Evolutionary conservation across 2,888 invertebrate species (phyloP).

Genomic region (Volucella zonaria): DNA sequence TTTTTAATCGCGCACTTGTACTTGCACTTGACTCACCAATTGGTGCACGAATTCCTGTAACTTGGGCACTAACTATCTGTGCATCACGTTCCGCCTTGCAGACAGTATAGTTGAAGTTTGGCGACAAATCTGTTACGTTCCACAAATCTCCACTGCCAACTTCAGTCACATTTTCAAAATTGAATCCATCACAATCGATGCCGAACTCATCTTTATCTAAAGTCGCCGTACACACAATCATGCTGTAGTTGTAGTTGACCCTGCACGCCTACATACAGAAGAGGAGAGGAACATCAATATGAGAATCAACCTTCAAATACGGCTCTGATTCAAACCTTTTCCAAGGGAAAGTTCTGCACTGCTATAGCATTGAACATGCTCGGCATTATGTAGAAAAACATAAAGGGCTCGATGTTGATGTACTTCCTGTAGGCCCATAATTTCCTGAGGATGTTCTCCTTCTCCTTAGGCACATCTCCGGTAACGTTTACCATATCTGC

Average conservation of each 20-base stretch:
- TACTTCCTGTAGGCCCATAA: conserved; percentile 80
- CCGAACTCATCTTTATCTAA: conserved; percentile 79
- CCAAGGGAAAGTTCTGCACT: conserved; percentile 80
- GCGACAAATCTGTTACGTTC: conserved; percentile 73
- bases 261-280: conserved; percentile 78
- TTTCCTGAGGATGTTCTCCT: conserved; percentile 79
- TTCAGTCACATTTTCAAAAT: conserved; percentile 77
- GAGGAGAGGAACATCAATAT: neutral
- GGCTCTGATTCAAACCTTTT: conserved; percentile 77
- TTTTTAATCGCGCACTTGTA: neutral
- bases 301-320: neutral
- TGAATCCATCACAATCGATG: conserved; percentile 79
- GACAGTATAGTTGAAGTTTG: conserved; percentile 80
- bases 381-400: conserved; percentile 81
- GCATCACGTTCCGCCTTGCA: conserved; percentile 82
- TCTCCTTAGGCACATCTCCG: conserved; percentile 67
- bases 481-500: conserved; percentile 22
- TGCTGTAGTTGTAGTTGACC: conserved; percentile 80
- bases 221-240: conserved; percentile 79
- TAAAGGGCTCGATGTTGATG: conserved; percentile 81
- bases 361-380: conserved; percentile 80
- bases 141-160: conserved; percentile 75
- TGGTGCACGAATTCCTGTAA: conserved; percentile 81
- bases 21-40: conserved; percentile 78
- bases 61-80: conserved; percentile 79